Conservation (phyloP, 2,113 vertebrate genomes). For the Hymenochirus boettgeri region DNA sequence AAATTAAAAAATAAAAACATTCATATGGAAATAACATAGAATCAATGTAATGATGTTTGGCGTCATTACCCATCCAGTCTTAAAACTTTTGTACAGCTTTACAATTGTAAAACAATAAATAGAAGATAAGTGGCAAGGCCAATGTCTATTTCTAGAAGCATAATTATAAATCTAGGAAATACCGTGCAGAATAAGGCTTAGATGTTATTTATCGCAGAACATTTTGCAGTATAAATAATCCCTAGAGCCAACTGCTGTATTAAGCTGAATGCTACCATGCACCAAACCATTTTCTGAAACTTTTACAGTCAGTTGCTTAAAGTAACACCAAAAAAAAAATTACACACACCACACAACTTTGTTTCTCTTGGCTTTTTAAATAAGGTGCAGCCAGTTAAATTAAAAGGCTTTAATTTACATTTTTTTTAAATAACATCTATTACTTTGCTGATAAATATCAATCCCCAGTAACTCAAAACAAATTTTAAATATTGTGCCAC, state of each 20-base stretch:
- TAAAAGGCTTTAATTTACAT: neutral
- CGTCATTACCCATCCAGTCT: conserved; percentile 80
- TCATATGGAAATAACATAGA: conserved; percentile 53
- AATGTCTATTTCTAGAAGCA: conserved; percentile 43
- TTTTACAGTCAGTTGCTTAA: conserved; percentile 51
- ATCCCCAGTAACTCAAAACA: too few species aligned
- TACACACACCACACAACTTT: conserved; percentile 38
- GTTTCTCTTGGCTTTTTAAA: conserved; percentile 46
- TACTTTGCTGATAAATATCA: neutral
- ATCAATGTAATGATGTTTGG: conserved; percentile 68
- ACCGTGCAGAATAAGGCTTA: conserved; percentile 37
- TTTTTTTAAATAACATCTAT: neutral
- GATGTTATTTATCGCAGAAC: conserved; percentile 43
- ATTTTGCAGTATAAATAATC: conserved; percentile 48
- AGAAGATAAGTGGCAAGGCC: conserved; percentile 65
- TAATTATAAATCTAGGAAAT: neutral
- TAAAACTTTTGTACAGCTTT: conserved; percentile 89
- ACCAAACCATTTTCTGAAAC: conserved; percentile 46
- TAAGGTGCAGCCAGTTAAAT: conserved; percentile 7
- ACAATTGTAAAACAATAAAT: conserved; percentile 74
- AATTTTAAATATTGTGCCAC: too few species aligned
- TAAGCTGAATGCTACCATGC: conserved; percentile 48
- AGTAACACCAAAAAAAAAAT: conserved; percentile 46
- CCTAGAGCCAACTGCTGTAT: conserved; percentile 9
- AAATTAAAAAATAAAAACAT: conserved; percentile 73